Base-by-base conservation (phyloP, 2,797 vertebrate genomes). In the Okamejei kenojei region DNA sequence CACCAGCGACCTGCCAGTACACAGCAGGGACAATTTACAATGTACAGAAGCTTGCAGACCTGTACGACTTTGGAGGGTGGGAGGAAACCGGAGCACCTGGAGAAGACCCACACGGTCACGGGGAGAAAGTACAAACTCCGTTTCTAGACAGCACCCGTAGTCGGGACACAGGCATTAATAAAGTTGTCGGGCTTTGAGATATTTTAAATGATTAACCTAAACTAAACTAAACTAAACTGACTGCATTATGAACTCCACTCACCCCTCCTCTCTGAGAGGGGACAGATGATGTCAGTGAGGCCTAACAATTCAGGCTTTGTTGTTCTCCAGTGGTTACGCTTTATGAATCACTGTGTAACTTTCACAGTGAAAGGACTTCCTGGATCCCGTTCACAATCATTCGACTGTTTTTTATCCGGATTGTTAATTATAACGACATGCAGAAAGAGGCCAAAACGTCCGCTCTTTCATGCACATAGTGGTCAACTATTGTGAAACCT, bases 241-340 rank as follows among this genome's bases (percentile, higher is more conserved):
- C 35, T 5, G 11, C 65, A 74, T 45, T 23, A 91, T 74, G 35
- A 74, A 45, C n/a, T 19, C 15, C 29, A 32, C 63, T 54, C 73
- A 11, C 26, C 4, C 26, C 4, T 26, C 54, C 10, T 58, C 11
- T 29, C 35, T 35, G 71, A 54, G 35, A 26, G 35, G 11, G 71
- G 2, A 58, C 23, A 35, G 61, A 92, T 92, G 45, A 76, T 76
- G 71, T 76, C 71, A 92, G 68, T 11, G 2, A 29, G 90, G 90
- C 35, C 90, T 76, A 92, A 92, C 71, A 92, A 92, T 92, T 92
- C 90, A n/a, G 71, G 68, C 90, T 76, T 92, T 92, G 90, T 92
- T 23, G 45, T 58, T 11, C 68, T n/a, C 13, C 35, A 17, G 35
- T 21, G 13, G 11, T 92, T 91, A 74, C 54, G 38, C 23, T 11